Base-by-base conservation (phyloP, 2,797 vertebrate genomes). In the Pipistrellus kuhlii region DNA sequence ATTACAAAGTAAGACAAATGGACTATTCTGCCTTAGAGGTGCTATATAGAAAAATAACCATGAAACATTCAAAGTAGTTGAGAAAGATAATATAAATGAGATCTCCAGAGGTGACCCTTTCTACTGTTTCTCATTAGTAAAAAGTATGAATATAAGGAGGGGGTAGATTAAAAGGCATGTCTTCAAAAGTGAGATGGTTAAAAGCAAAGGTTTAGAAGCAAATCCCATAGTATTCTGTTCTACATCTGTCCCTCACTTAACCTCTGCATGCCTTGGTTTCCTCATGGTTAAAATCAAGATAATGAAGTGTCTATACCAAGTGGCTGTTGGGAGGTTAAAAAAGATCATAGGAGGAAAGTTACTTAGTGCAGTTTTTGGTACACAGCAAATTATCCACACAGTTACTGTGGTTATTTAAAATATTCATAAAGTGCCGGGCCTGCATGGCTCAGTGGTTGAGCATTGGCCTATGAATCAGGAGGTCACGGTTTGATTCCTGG, bases 1-100 rank as follows among this genome's bases (percentile, higher is more conserved):
- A 96, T 94, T 68, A 85, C 30, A 92, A 96, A 95, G 68, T 77
- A 91, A 95, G 81, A 90, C 44, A 95, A 95, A 85, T 87, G 59
- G 94, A 85, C 95, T 66, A 90, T 90, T 91, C 95, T 94, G 62
- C 32, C 44, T 93, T 89, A 91, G 72, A 95, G 89, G 77, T 80
- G 53, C 87, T 66, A 2, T 90, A 85, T 86, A 75, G 85, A 91
- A 85, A 91, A 30, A 77, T 38, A 88, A 17, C 72, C 21, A 91
- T 8, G 17, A 44, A 59, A 51, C n/a, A 48, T 27, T 91, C 14
- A 32, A 85, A 87, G 62, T 75, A 69, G 81, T 66, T 85, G 32
- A 85, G 83, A 83, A 89, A 91, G 35, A 78, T 77, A 88, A 85
- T 82, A 81, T 44, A 89, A 81, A 78, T 81, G 38, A 92, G 20